Evolutionary conservation across 2,797 vertebrate genomes (phyloP), one percentile per base, ranked within the genome.

Genomic region (Catamblyrhynchus diadema): DNA sequence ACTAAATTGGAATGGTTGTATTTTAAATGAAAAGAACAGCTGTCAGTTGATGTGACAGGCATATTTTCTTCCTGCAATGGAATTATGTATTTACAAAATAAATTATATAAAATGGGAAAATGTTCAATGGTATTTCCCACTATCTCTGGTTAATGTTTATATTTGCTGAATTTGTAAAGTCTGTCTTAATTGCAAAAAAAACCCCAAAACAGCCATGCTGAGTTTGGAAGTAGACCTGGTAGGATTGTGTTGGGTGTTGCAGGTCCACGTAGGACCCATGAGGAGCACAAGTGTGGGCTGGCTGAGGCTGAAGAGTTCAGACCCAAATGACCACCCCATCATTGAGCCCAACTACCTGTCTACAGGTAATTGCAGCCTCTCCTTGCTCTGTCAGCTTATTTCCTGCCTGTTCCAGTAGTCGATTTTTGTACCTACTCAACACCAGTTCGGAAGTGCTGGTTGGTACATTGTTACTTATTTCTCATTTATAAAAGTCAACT

Each of bases 201-300:
- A 15, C 2, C 17, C 41, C 41, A 23, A 5, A 10, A 24, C 8
- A 24, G 7, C 5, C 18, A 18, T 24, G 14, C 27, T 53, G 59
- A 65, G 37, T 78, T 78, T 77, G 53, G 45, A 90, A 92, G 59
- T 30, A 7, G 1, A 1, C 51, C 57, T 73, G 65, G 33, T 88
- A 30, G 44, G 65, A 71, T 16, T 75, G 59, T 82, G 42, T 88
- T n/a, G 81, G 27, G 39, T 95, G 28, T 96, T 94, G 41, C 81
- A 99, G 99, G 99, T 99, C 69, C 99, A 99, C 0, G 99, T 99
- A 51, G 99, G 99, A 74, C 98, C 99, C 90, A 98, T 99, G 98
- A 98, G 99, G 95, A 98, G 97, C 95, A 98, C 98, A 0, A 99
- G 99, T 75, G 96, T 98, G 30, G 99, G 99, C 56, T 99, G 98